Percentiles rank a stretch among this genome's conserved stretches.
phyloP scores from a whole-genome alignment of 2,888 invertebrate genomes.

The Graphium colonna region DNA sequence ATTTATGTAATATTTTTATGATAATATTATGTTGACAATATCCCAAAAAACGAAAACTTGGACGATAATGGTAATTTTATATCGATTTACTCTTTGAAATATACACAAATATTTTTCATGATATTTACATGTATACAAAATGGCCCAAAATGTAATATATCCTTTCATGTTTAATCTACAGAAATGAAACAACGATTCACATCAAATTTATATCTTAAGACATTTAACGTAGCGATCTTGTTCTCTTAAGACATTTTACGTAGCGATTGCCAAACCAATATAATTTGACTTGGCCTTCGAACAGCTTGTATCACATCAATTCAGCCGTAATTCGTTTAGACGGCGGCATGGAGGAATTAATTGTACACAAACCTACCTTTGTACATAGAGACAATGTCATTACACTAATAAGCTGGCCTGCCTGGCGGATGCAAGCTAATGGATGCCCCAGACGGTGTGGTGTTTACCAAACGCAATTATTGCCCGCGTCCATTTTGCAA shows the following conservation, averaged over 20 bases:
- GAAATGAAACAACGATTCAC: too few relatives aligned
- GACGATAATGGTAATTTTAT: too few relatives aligned
- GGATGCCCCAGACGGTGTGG: conserved; percentile 46
- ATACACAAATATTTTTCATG: too few relatives aligned
- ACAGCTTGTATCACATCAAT: conserved; percentile 14
- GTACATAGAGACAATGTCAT: conserved; percentile 57
- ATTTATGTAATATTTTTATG: too few relatives aligned
- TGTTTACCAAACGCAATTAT: conserved; percentile 75
- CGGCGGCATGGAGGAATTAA: conserved; percentile 32
- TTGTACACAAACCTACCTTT: conserved; percentile 55
- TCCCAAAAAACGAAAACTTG: too few relatives aligned
- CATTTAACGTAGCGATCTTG: too few relatives aligned
- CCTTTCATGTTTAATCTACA: too few relatives aligned
- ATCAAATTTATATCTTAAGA: too few relatives aligned
- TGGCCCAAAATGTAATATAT: too few relatives aligned
- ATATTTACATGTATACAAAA: too few relatives aligned
- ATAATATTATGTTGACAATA: too few relatives aligned
- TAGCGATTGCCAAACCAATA: neutral
- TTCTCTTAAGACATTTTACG: neutral
- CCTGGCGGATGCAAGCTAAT: conserved; percentile 48
- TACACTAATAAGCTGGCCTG: conserved; percentile 50
- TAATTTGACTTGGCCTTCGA: conserved; percentile 1
- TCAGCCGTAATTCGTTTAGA: conserved; percentile 20
- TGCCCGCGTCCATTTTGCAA: conserved; percentile 69
- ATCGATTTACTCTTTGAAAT: too few relatives aligned